Conservation (phyloP, 2,113 vertebrate genomes). For the Indicator indicator region DNA sequence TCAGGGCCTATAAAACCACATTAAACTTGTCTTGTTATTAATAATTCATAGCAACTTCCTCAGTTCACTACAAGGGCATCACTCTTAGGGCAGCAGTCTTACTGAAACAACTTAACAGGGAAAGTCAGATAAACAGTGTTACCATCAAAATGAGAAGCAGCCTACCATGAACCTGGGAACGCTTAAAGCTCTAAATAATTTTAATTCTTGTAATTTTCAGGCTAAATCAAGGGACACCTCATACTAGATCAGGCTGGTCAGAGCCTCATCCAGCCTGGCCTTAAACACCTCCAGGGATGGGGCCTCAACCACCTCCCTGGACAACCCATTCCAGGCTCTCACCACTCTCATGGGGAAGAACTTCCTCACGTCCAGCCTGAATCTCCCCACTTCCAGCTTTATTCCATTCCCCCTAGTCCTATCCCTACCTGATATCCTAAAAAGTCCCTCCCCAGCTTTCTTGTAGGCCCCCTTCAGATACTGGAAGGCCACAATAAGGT, state of each 20-base stretch:
- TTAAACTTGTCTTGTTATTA: slow-evolving; percentile 61
- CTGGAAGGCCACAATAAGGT: too few relatives aligned
- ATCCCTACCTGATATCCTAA: too few relatives aligned
- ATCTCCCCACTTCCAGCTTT: neutral
- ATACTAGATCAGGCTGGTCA: too few relatives aligned
- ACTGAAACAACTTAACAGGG: slow-evolving; percentile 33
- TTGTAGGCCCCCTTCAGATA: too few relatives aligned
- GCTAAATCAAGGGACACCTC: neutral
- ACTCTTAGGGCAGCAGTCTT: slow-evolving; percentile 57
- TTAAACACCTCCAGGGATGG: too few relatives aligned
- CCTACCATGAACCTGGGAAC: neutral
- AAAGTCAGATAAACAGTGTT: slow-evolving; percentile 41
- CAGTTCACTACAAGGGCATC: slow-evolving; percentile 63
- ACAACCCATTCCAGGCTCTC: too few relatives aligned
- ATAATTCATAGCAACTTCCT: slow-evolving; percentile 73
- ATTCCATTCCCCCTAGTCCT: too few relatives aligned
- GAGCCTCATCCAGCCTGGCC: too few relatives aligned
- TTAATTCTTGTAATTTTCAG: neutral
- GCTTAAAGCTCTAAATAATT: neutral
- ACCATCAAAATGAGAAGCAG: slow-evolving; percentile 15
- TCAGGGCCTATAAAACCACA: slow-evolving; percentile 59
- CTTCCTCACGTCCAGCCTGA: too few relatives aligned
- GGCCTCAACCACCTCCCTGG: too few relatives aligned
- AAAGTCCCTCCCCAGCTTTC: too few relatives aligned
- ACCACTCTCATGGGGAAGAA: too few relatives aligned